Evolutionary conservation across 1,140 invertebrate species (phyloP).

Genomic region (Orussus abietinus): DNA sequence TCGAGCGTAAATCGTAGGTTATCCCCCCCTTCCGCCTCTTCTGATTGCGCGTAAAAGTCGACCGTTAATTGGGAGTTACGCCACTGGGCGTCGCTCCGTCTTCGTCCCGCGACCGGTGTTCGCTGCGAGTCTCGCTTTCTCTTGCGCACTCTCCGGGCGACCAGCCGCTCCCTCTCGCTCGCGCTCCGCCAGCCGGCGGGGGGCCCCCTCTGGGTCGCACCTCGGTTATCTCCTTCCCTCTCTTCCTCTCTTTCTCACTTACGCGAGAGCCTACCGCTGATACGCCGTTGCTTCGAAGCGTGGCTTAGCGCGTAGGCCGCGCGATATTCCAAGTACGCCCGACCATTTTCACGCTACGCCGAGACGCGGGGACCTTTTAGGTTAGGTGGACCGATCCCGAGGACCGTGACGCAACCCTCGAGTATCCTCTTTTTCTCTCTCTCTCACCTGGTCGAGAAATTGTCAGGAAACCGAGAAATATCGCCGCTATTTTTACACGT

Average conservation of each 20-base stretch:
- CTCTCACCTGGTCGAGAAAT: too few relatives aligned
- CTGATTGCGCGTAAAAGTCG: too few relatives aligned
- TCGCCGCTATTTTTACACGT: too few relatives aligned
- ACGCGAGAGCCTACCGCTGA: not conserved
- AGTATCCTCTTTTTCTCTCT: too few relatives aligned
- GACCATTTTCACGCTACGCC: constrained; percentile 34
- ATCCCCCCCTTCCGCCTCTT: too few relatives aligned
- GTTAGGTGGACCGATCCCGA: too few relatives aligned
- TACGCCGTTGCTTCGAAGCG: constrained; percentile 1
- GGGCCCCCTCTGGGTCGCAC: constrained; percentile 1
- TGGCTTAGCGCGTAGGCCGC: constrained; percentile 29
- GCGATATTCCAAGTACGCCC: constrained; percentile 34
- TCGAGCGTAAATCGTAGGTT: too few relatives aligned
- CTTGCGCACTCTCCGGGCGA: constrained; percentile 5
- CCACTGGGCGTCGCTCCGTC: too few relatives aligned
- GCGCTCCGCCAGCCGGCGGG: constrained; percentile 1
- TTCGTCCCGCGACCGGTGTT: too few relatives aligned
- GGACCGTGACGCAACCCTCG: too few relatives aligned
- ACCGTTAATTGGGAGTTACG: too few relatives aligned
- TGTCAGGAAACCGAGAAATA: too few relatives aligned
- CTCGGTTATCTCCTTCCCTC: constrained; percentile 1
- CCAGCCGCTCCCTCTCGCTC: not conserved
- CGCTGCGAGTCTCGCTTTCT: constrained; percentile 12
- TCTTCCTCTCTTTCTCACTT: constrained; percentile 1
- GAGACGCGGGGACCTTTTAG: not conserved